Evolutionary conservation across 2,888 invertebrate genomes (phyloP).

Genomic region (Tubulanus polymorphus): DNA sequence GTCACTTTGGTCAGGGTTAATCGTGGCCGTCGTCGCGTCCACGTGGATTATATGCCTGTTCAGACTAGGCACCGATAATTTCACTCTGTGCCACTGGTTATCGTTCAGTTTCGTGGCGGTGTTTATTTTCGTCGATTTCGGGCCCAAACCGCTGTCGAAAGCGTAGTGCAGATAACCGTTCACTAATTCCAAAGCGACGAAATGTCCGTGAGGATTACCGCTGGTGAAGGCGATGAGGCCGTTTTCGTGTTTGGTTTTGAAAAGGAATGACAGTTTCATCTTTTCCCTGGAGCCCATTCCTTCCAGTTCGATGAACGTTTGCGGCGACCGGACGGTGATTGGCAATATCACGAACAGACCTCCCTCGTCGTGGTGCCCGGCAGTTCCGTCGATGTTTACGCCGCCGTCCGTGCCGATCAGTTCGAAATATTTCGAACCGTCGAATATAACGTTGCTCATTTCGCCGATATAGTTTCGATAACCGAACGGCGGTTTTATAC

Average conservation of each 20-base stretch:
- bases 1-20: conserved; percentile 22
- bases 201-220: conserved; percentile 27
- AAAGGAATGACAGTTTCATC: conserved; percentile 34
- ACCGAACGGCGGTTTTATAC: neutral
- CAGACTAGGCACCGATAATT: conserved; percentile 21
- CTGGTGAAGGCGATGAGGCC: conserved; percentile 36
- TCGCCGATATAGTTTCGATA: conserved; percentile 25
- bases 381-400: conserved; percentile 20
- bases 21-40: conserved; percentile 23
- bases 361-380: neutral
- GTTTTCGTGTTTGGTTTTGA: conserved; percentile 35
- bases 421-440: conserved; percentile 28
- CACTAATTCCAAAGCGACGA: conserved; percentile 38
- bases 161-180: conserved; percentile 36
- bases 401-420: conserved; percentile 16
- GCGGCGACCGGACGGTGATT: conserved; percentile 30
- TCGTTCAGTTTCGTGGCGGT: conserved; percentile 25
- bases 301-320: conserved; percentile 26
- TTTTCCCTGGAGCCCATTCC: conserved; percentile 20
- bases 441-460: conserved; percentile 34
- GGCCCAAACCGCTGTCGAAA: conserved; percentile 34
- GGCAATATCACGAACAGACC: conserved; percentile 28
- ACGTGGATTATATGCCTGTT: conserved; percentile 24
- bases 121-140: neutral
- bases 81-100: conserved; percentile 40